phyloP scores from a whole-genome alignment of 2,113 vertebrate species.

The Oreochromis spilurus region DNA sequence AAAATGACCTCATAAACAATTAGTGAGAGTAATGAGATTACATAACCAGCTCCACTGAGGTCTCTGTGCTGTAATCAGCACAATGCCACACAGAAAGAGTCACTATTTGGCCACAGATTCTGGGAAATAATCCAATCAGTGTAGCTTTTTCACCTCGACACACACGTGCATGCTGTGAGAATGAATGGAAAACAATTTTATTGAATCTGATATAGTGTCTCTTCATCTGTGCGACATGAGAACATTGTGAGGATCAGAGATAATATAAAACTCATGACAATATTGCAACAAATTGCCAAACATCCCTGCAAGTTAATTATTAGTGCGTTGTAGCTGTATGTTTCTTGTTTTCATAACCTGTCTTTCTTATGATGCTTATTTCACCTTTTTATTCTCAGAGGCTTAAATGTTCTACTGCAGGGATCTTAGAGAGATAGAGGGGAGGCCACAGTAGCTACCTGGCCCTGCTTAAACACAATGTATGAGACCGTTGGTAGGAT shows the following conservation, averaged over 20 bases:
- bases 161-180: too few species aligned
- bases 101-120: background rate
- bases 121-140: background rate
- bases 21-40: constrained; percentile 42
- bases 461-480: background rate
- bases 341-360: background rate
- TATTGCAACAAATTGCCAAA: background rate
- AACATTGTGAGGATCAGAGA: background rate
- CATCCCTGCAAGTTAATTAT: background rate
- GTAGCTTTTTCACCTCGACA: background rate
- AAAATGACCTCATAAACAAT: constrained; percentile 22
- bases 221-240: rapidly evolving
- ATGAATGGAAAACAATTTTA: background rate
- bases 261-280: background rate
- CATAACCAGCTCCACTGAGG: constrained; percentile 13
- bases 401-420: background rate
- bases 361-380: background rate
- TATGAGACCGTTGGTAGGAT: background rate
- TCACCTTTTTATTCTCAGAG: background rate
- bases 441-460: background rate
- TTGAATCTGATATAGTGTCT: background rate
- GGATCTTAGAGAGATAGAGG: background rate
- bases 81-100: background rate
- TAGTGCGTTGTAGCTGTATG: background rate
- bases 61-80: background rate